Evolutionary conservation across 1,140 invertebrate species (phyloP), one percentile per base, ranked within the genome.

Genomic region (Tetramorium alpestre): DNA sequence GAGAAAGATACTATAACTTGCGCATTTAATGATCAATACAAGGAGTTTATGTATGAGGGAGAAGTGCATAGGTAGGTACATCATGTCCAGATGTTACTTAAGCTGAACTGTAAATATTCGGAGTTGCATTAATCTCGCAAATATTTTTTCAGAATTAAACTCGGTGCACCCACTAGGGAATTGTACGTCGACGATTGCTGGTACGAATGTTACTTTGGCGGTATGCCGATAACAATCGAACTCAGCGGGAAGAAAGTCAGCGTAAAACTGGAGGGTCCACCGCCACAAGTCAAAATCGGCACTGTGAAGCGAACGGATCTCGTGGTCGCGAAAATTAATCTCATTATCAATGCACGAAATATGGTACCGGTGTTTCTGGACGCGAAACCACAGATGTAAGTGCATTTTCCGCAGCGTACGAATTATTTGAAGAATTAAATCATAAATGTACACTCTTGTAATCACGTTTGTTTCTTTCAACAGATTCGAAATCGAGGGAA

Each of bases 201-300:
- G 96, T 99, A 98, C 91, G 98, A 98, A 92, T 98, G 98, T 92
- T 98, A 97, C 89, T 99, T 99, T 94, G 99, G 98, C 70, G 98
- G 98, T 4, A 97, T 98, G 58, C 97, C 98, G 0, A 97, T 99
- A 6, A 96, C 96, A 18, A 97, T 99, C n/a, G 97, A 98, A 11
- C 95, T 99, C 16, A 97, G 98, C 91, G 98, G 98, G 0, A 97
- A 97, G 87, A 95, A 97, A 60, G 96, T 97, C 81, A 96, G 96
- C 41, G 95, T 99, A 0, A 97, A 98, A 91, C 94, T 99, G 3
- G 97, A 98, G 90, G 98, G 98, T 0, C 98, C 98, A 1, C 96
- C 98, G 5, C 99, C 99, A 0, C 97, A 97, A 94, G 97, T 98
- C 0, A 97, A 97, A 92, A 98, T 98, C 69, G 97, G 98, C 0